A percentile compares a stretch with the other conserved stretches of the same genome.
These are phyloP conservation scores for Cirrhinus mrigala DNA, from an alignment of 2,797 vertebrate species.

Conservation along the genomic window DNA sequence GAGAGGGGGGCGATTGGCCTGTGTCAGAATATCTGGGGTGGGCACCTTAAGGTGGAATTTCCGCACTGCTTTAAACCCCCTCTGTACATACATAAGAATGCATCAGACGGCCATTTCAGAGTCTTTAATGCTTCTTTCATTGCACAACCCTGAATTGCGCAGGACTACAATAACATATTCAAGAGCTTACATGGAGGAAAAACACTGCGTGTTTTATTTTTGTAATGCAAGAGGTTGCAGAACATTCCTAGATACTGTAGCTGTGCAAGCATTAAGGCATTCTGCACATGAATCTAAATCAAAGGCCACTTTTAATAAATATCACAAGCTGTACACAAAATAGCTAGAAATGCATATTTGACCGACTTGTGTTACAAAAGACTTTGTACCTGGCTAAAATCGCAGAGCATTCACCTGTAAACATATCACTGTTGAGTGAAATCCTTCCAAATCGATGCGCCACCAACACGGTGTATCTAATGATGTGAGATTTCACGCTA, in stretches of 20 bases:
- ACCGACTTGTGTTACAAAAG: background rate
- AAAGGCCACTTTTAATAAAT: conserved; percentile 11
- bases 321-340: background rate
- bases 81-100: conserved; percentile 41
- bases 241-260: background rate
- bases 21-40: conserved; percentile 72
- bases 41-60: conserved; percentile 80
- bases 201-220: conserved; percentile 42
- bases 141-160: conserved; percentile 31
- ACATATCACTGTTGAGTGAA: conserved; percentile 11
- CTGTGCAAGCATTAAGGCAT: background rate
- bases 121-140: conserved; percentile 38
- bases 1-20: conserved; percentile 75
- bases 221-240: background rate
- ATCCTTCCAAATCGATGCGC: background rate
- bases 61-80: conserved; percentile 52
- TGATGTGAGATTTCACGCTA: conserved; percentile 20
- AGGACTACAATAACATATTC: conserved; percentile 14
- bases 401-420: background rate
- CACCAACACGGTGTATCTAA: background rate
- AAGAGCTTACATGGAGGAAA: conserved; percentile 6
- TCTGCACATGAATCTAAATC: background rate
- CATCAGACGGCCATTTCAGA: conserved; percentile 54
- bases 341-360: background rate
- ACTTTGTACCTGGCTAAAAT: conserved; percentile 4